Evolutionary conservation across 2,113 vertebrate species (phyloP), one percentile per base, ranked within the genome.

Genomic region (Petromus typicus): DNA sequence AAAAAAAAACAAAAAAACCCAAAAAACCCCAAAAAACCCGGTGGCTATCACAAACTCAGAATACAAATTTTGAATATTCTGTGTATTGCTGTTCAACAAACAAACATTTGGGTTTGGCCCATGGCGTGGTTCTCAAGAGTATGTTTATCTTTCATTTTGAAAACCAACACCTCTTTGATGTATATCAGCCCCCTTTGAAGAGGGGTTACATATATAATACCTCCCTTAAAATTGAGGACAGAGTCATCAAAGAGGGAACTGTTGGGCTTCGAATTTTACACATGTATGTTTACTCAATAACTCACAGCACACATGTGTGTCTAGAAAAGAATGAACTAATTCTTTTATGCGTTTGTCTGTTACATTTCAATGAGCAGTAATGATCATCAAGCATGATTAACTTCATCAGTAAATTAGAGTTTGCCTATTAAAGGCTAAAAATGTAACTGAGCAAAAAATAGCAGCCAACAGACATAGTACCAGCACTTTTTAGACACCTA

Each of bases 351-450:
- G 59, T 94, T 30, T 67, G 37, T 80, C 22, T 78, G 79, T 76
- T 81, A 78, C 37, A 67, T 89, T 94, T 40, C 67, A 91, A 40
- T 63, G 75, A 56, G 61, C 1, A 71, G 27, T 27, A 80, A 66
- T 54, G 61, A 34, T 66, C 66, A 57, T 64, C 71, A 73, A 85
- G 23, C 27, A 61, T 84, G 34, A 73, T 90, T 94, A 89, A 91
- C 45, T 63, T 91, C 12, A 71, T 48, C 16, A 89, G 87, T 83
- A 92, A 78, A 63, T 76, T 64, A 90, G 48, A 75, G 25, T 48
- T 97, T 83, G 66, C 63, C 67, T 95, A 73, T 64, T 64, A 71
- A 93, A 84, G 16, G 57, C 34, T 86, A 89, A 67, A 95, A 67
- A 76, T 61, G 81, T 91, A 88, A 92, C 25, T 90, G 66, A 81